Base-by-base conservation (phyloP, 2,113 vertebrate species). In the Trematocara macrostoma region DNA sequence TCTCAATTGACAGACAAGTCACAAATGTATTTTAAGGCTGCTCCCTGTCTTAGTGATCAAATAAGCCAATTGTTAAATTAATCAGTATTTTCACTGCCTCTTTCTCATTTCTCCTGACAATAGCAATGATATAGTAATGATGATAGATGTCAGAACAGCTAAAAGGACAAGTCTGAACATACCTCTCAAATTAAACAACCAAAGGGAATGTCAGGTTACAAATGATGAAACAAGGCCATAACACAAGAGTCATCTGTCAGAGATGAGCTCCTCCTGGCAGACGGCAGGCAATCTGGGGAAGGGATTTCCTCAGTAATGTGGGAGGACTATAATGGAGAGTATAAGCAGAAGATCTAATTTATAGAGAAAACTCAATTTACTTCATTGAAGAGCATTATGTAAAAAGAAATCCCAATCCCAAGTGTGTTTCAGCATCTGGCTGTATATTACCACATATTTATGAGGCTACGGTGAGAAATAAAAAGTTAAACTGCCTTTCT, bases 161-260 rank as follows among this genome's bases (percentile, higher is more conserved):
- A 38, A 59, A 55, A 42, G 59, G 93, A 92, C 91, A 91, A 85
- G 87, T 91, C 85, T 74, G n/a, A 20, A 88, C 90, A 94, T 47
- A 81, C 56, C 5, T 74, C 78, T 51, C 18, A 79, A 84, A 84
- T 81, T 79, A 49, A 80, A 14, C 14, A 49, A 76, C 84, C 69
- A 57, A 47, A 78, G 34, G 86, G 84, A 86, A 87, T 87, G 86
- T 55, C 8, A 4, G 16, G 15, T 87, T 83, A 91, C 84, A 89
- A 90, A 95, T 80, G 90, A 88, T 49, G 57, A 85, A 85, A 90
- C 11, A 9, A 52, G 87, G 78, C 69, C 74, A 51, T 64, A 85
- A 85, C 79, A 88, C 31, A 83, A 81, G 34, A 89, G 90, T 84
- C 81, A 88, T 92, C 84, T 84, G 59, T 92, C 84, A 91, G 49